A percentile compares a stretch with the other conserved stretches of the same genome.
These are phyloP conservation scores for Gonocerus acuteangulatus DNA, from an alignment of 2,888 invertebrate species.

Conservation along the genomic window DNA sequence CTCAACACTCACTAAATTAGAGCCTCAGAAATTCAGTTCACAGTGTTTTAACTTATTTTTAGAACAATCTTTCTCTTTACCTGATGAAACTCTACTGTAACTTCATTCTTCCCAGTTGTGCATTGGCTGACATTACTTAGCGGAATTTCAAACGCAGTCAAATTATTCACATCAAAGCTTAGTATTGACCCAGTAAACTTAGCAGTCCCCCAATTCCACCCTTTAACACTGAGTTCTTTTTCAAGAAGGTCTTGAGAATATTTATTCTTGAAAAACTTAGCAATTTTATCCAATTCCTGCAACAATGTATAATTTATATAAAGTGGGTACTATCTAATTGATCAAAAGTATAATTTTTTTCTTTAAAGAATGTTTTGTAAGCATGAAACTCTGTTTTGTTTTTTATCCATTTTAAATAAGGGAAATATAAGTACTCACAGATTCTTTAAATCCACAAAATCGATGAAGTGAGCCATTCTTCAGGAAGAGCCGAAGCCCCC, in stretches of 20 bases:
- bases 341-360: background rate
- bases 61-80: too few species aligned
- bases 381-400: too few species aligned
- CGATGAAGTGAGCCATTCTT: slow-evolving; percentile 85
- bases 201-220: slow-evolving; percentile 99
- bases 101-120: slow-evolving; percentile 94
- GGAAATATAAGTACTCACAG: too few species aligned
- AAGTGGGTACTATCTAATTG: too few species aligned
- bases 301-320: slow-evolving; percentile 17
- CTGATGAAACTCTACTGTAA: slow-evolving; percentile 95
- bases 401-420: too few species aligned
- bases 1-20: too few species aligned
- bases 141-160: slow-evolving; percentile 92
- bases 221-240: slow-evolving; percentile 87
- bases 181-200: slow-evolving; percentile 83
- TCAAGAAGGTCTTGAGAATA: slow-evolving; percentile 82
- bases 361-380: too few species aligned
- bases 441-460: slow-evolving; percentile 89
- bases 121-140: slow-evolving; percentile 92
- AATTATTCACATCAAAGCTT: slow-evolving; percentile 73
- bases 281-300: slow-evolving; percentile 86
- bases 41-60: too few species aligned
- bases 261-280: slow-evolving; percentile 74
- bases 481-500: slow-evolving; percentile 81
- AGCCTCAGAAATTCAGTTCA: too few species aligned